Evolutionary conservation across 2,888 invertebrate genomes (phyloP).

Genomic region (Anoplius nigerrimus): DNA sequence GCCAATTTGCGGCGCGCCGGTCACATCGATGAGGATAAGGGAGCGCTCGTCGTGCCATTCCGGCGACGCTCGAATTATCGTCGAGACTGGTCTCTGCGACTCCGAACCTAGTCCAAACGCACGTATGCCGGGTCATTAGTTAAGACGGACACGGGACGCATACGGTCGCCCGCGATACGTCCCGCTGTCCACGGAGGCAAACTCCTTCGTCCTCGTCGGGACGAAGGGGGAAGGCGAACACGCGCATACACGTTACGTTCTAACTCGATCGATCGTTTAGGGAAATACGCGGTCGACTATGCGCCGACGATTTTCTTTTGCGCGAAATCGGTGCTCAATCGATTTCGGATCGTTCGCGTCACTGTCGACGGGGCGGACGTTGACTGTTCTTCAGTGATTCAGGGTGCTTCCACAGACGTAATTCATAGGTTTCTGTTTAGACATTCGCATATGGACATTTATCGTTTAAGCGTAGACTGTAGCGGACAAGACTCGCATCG

Average conservation of each 20-base stretch:
- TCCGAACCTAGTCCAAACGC: too few relatives aligned
- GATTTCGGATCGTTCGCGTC: conserved; percentile 6
- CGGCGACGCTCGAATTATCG: not conserved
- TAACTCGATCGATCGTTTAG: not conserved
- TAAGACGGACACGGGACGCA: too few relatives aligned
- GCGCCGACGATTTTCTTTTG: not conserved
- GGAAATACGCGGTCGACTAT: not conserved
- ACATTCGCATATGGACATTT: conserved; percentile 46
- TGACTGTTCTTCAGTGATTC: conserved; percentile 66
- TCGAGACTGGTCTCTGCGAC: too few relatives aligned
- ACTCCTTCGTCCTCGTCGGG: conserved; percentile 9
- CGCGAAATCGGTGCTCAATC: not conserved
- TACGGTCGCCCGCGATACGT: too few relatives aligned
- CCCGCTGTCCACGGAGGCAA: conserved; percentile 6
- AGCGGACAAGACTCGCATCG: conserved; percentile 65
- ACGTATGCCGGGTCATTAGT: too few relatives aligned
- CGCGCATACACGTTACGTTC: not conserved
- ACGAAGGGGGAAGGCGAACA: conserved; percentile 8
- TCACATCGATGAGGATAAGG: too few relatives aligned
- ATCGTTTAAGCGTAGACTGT: conserved; percentile 54
- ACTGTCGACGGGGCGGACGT: conserved; percentile 9
- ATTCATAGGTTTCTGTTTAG: conserved; percentile 47
- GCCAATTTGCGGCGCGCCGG: too few relatives aligned
- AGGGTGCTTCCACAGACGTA: conserved; percentile 72
- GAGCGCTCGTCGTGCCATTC: too few relatives aligned